Evolutionary conservation across 2,113 vertebrate genomes (phyloP).

Genomic region (Seriola rivoliana): DNA sequence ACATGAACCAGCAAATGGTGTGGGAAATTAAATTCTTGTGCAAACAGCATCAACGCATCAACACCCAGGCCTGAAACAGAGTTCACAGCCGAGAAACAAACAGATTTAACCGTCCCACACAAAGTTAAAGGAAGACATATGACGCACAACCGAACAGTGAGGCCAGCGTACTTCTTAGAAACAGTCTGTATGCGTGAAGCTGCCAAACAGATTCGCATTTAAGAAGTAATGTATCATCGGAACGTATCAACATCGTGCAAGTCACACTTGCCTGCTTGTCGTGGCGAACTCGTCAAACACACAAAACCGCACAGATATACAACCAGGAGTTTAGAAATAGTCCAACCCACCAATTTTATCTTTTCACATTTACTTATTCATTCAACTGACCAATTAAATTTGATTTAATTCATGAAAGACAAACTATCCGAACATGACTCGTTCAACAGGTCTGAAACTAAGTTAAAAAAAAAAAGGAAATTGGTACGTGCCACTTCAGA

Average conservation of each 20-base stretch:
- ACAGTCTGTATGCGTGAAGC: background rate
- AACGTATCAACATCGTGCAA: background rate
- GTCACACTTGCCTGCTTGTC: too few relatives aligned
- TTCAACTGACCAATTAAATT: background rate
- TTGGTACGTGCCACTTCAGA: background rate
- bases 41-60: constrained; percentile 46
- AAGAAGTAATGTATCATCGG: background rate
- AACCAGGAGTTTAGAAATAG: background rate
- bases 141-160: constrained; percentile 8
- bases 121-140: background rate
- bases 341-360: background rate
- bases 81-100: background rate
- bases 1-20: constrained; percentile 53
- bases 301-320: background rate
- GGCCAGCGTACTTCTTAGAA: background rate
- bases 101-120: background rate
- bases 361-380: background rate
- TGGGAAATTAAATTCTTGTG: constrained; percentile 58
- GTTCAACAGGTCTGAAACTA: too few relatives aligned
- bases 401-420: too few relatives aligned
- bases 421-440: too few relatives aligned
- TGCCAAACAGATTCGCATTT: background rate
- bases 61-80: background rate
- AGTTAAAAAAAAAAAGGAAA: too few relatives aligned
- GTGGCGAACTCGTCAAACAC: too few relatives aligned